These are phyloP conservation scores for Drosophila gunungcola DNA, from an alignment of 1,140 invertebrate species.

Conservation along the genomic window DNA sequence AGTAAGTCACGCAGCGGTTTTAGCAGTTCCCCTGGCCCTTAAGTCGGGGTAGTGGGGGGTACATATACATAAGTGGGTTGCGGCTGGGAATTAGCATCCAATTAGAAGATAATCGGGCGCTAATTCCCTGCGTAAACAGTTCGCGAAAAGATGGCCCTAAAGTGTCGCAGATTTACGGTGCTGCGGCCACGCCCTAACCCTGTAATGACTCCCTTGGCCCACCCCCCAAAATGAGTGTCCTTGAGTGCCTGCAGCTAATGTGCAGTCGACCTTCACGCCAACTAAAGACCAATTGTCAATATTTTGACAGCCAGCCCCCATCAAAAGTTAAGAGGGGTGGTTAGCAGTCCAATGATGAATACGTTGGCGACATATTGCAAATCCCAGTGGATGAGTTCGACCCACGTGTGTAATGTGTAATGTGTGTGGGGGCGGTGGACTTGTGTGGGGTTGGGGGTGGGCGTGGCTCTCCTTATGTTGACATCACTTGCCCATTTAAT, in stretches of 20 bases:
- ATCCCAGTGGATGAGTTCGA: constrained; percentile 69
- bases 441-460: constrained; percentile 9
- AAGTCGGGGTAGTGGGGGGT: not conserved
- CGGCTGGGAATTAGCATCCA: constrained; percentile 66
- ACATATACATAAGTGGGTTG: constrained; percentile 38
- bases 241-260: constrained; percentile 68
- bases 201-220: not conserved
- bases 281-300: constrained; percentile 77
- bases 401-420: constrained; percentile 14
- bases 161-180: constrained; percentile 67
- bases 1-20: constrained; percentile 78
- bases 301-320: constrained; percentile 67
- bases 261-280: constrained; percentile 72
- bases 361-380: constrained; percentile 62
- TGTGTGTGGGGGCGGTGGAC: not conserved
- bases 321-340: not conserved
- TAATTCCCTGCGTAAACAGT: constrained; percentile 59
- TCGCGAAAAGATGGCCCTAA: constrained; percentile 23
- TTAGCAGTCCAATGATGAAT: constrained; percentile 57
- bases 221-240: not conserved
- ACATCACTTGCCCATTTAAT: constrained; percentile 76
- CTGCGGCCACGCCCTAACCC: constrained; percentile 35
- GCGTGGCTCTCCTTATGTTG: constrained; percentile 64
- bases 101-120: constrained; percentile 75
- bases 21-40: constrained; percentile 51